A percentile compares a stretch with the other conserved stretches of the same genome.
phyloP scores from a whole-genome alignment of 2,797 vertebrate genomes.

The Tamandua tetradactyla region DNA sequence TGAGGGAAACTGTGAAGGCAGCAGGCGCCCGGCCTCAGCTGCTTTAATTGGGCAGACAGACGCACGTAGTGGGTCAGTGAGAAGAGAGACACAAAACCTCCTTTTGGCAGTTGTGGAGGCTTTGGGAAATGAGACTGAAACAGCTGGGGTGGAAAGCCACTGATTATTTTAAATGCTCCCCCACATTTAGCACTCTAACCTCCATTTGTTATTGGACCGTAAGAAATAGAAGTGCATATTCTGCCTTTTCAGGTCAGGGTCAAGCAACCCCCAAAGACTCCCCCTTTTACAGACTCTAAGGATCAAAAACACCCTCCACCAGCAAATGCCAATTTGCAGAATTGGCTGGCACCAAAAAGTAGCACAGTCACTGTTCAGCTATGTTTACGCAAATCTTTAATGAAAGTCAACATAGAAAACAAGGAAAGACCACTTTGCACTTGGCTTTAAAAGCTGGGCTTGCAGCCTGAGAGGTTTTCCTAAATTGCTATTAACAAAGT shows the following conservation, averaged over 20 bases:
- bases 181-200: neutral
- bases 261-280: slow-evolving; percentile 53
- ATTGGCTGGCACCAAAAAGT: slow-evolving; percentile 65
- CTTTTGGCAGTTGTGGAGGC: neutral
- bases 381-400: slow-evolving; percentile 56
- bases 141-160: slow-evolving; percentile 29
- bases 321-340: slow-evolving; percentile 75
- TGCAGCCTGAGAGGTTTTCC: slow-evolving; percentile 57
- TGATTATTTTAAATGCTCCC: slow-evolving; percentile 63
- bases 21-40: neutral
- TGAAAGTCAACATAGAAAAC: slow-evolving; percentile 71
- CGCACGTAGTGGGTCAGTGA: slow-evolving; percentile 12
- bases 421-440: slow-evolving; percentile 42
- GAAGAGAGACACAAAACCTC: slow-evolving; percentile 20
- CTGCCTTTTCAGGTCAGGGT: slow-evolving; percentile 43
- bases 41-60: neutral
- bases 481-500: slow-evolving; percentile 55
- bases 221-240: slow-evolving; percentile 55
- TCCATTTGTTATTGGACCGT: slow-evolving; percentile 20
- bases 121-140: slow-evolving; percentile 42
- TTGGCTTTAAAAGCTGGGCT: slow-evolving; percentile 59
- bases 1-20: slow-evolving; percentile 34
- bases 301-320: slow-evolving; percentile 34
- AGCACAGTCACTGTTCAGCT: neutral
- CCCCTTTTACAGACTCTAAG: slow-evolving; percentile 8